Evolutionary conservation across 2,888 invertebrate species (phyloP), one percentile per base, ranked within the genome.

Genomic region (Trachelus stipa): DNA sequence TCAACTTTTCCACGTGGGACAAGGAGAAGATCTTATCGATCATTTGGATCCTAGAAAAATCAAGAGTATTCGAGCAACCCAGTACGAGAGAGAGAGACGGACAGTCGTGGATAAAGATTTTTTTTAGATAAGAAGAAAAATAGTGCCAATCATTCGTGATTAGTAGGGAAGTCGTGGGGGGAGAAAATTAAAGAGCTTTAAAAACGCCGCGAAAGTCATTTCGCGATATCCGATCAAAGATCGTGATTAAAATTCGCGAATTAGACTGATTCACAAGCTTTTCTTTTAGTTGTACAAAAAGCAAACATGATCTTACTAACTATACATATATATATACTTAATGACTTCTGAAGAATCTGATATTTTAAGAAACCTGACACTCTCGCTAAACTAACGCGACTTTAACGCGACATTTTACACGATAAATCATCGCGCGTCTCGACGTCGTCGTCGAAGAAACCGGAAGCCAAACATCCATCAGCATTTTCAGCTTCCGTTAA

Each of bases 101-200:
- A 23, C 12, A 11, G 73, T 69, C 74, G 68, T 76, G 73, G n/a
- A 56, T 2, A 6, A 56, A 56, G 15, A 56, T 23, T 56, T 56
- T 56, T 56, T 40, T 40, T 1, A 23, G 23, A 23, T 6, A 23
- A 1, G 6, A 56, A 56, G 0, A 56, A 56, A 40, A 37, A 69
- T 56, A 74, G n/a, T 68, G 69, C 34, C 23, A 15, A 56, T 12
- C n/a, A 12, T 12, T 12, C 35, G 35, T 35, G 35, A 1, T 35
- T 12, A 3, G 56, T 73, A 35, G 71, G 56, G 30, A 68, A 15
- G 23, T 68, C 15, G 15, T 2, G 34, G 73, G 9, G 2, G 3
- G 34, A 23, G 12, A 74, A 34, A 77, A 76, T 75, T 78, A 23
- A 23, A 56, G 23, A 56, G 23, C 56, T 56, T 56, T 56, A 23